phyloP scores from a whole-genome alignment of 2,113 vertebrate species.

The Capreolus pygargus region DNA sequence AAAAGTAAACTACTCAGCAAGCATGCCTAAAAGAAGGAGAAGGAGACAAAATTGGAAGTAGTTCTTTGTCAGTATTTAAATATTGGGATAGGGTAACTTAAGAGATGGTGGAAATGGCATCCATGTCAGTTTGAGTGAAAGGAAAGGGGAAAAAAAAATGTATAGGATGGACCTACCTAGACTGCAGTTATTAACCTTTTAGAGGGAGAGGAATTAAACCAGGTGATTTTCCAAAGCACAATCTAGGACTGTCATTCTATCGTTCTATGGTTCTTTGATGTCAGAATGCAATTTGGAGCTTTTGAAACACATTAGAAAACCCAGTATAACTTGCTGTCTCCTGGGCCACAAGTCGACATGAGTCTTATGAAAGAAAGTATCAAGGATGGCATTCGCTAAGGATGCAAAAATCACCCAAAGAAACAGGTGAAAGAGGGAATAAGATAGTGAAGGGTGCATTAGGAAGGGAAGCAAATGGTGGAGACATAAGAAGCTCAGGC shows the following conservation, averaged over 20 bases:
- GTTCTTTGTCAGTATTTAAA: not conserved
- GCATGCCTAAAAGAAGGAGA: not conserved
- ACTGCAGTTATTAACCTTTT: not conserved
- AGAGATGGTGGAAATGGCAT: not conserved
- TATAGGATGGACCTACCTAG: not conserved
- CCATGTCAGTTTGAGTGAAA: not conserved
- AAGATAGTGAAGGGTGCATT: not conserved
- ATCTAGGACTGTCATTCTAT: not conserved
- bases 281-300: conserved; percentile 16
- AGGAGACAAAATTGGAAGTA: not conserved
- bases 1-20: not conserved
- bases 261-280: conserved; percentile 29
- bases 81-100: not conserved
- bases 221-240: not conserved
- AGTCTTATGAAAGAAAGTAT: not conserved
- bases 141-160: not conserved
- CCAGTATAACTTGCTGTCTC: not conserved
- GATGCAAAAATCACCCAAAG: conserved; percentile 28
- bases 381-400: not conserved
- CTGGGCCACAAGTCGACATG: not conserved
- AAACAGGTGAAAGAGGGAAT: not conserved
- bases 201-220: not conserved
- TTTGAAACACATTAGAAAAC: conserved; percentile 38
- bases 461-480: not conserved
- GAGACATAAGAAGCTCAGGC: not conserved